Conservation (phyloP, 1,140 invertebrate genomes). For the Ctenoplectra terminalis region DNA sequence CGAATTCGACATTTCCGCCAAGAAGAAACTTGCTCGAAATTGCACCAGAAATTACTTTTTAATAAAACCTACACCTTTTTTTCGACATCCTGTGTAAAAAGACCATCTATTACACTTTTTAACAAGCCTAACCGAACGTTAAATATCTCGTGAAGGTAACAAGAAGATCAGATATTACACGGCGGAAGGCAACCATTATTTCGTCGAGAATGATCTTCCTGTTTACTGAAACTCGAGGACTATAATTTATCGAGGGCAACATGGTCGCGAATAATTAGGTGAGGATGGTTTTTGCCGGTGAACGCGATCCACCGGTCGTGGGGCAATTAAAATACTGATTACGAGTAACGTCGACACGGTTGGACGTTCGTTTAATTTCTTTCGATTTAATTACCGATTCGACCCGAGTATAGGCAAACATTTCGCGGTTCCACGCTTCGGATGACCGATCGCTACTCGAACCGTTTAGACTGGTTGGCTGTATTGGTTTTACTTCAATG, state of each 20-base stretch:
- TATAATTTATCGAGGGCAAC: background rate
- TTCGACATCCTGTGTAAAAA: too few relatives aligned
- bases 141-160: too few relatives aligned
- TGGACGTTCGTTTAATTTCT: slow-evolving; percentile 29
- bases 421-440: slow-evolving; percentile 6
- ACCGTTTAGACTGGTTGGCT: background rate
- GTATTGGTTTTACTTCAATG: background rate
- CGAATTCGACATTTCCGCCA: too few relatives aligned
- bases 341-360: background rate
- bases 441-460: background rate
- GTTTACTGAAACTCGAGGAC: background rate
- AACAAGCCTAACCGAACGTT: too few relatives aligned
- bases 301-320: too few relatives aligned
- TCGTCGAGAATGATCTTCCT: too few relatives aligned
- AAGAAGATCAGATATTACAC: too few relatives aligned
- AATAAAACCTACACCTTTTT: too few relatives aligned
- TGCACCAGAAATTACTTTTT: too few relatives aligned
- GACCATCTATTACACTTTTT: too few relatives aligned
- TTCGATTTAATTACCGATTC: slow-evolving; percentile 28
- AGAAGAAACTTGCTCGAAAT: too few relatives aligned
- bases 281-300: background rate
- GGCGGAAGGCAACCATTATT: background rate
- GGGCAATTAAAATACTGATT: slow-evolving; percentile 31
- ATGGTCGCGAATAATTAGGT: background rate
- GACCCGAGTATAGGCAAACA: background rate